These are phyloP conservation scores for Elysia crispata DNA, from an alignment of 2,888 invertebrate species.

Conservation along the genomic window DNA sequence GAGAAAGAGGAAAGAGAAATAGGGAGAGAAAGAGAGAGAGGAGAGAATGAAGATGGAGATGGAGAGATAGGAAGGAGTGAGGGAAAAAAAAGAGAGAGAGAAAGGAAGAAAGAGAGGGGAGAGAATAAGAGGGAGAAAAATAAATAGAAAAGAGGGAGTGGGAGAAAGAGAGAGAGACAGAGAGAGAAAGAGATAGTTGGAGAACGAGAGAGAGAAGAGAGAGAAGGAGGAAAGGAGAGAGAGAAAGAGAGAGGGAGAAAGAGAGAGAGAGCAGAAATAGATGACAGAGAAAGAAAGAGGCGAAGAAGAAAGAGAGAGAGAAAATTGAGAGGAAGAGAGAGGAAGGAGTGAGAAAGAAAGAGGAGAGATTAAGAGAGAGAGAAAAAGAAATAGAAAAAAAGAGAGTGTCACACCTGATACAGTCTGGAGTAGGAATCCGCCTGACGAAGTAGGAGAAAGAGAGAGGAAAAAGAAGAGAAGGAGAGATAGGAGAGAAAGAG, in stretches of 20 bases:
- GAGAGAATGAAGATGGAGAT: too few species aligned
- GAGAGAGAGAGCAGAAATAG: too few species aligned
- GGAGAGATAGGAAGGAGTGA: too few species aligned
- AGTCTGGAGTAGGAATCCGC: not conserved
- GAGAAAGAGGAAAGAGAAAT: too few species aligned
- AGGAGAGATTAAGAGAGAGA: constrained; percentile 15
- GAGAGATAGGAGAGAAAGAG: too few species aligned
- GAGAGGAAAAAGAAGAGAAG: too few species aligned
- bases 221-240: not conserved
- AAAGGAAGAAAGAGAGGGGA: too few species aligned
- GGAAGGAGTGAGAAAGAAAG: not conserved
- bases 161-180: constrained; percentile 18
- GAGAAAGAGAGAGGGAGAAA: not conserved
- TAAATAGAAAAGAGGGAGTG: not conserved
- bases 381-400: constrained; percentile 9
- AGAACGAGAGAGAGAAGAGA: not conserved
- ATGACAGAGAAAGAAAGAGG: not conserved
- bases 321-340: not conserved
- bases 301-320: not conserved
- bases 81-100: too few species aligned
- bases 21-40: too few species aligned
- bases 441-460: not conserved
- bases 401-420: not conserved
- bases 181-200: not conserved
- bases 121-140: not conserved